Evolutionary conservation across 1,140 invertebrate genomes (phyloP), one percentile per base, ranked within the genome.

Genomic region (Ruditapes philippinarum): DNA sequence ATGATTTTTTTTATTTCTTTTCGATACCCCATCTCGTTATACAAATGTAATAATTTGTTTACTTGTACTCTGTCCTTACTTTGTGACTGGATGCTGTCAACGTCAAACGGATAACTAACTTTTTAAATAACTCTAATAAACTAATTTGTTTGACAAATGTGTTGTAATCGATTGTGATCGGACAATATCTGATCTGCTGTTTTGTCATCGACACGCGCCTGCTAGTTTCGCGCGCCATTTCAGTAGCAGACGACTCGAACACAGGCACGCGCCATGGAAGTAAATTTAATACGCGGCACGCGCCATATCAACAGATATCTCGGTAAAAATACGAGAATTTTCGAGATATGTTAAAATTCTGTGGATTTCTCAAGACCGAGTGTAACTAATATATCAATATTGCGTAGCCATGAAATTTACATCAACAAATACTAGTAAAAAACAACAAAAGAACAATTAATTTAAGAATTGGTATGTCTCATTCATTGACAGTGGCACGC

Each of bases 361-460:
- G 74, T 78, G 31, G 74, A 51, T 78, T 51, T 3, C 28, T 78
- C 31, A 51, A 78, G 25, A 78, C 28, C 25, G 31, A 36, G 28
- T 51, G 74, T 78, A 54, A 54, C n/a, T 54, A 78, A 78, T 78
- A 78, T 78, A 78, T 78, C 74, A 78, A 78, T 78, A 36, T 45
- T 51, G 54, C 45, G 25, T 14, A 38, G 33, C 33, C 65, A 70
- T 70, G 33, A 70, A 62, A 70, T 70, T 70, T 70, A 70, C 65
- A 70, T 70, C 22, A 70, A 70, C 65, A 70, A 70, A 70, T 70
- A 70, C 33, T 38, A n/a, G 33, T 17, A 70, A 19, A 70, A 54
- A 54, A 22, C 0, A 51, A 78, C 74, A 74, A 74, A 74, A 74
- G 70, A 74, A 74, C 74, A 78, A 78, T 54, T 57, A 54, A 78